phyloP scores from a whole-genome alignment of 2,113 vertebrate genomes.

The Aix galericulata region DNA sequence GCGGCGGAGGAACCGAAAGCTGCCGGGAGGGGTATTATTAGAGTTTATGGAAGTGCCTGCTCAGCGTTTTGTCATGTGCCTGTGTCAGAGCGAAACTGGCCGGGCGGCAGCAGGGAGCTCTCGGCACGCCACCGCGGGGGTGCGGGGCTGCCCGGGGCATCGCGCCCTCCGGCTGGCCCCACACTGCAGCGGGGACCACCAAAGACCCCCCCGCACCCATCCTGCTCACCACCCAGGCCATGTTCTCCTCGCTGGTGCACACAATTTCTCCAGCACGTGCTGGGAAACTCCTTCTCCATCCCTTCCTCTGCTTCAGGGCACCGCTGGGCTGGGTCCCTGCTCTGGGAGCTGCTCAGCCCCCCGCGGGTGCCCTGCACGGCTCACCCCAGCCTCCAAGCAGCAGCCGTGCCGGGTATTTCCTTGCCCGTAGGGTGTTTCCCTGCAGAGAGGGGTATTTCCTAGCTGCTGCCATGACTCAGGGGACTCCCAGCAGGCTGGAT shows the following conservation, averaged over 20 bases:
- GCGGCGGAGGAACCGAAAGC: slow-evolving; percentile 36
- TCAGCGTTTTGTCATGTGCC: slow-evolving; percentile 42
- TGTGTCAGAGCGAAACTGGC: background rate
- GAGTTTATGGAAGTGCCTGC: slow-evolving; percentile 26
- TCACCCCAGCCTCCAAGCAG: background rate
- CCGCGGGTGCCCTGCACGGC: background rate
- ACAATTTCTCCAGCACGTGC: rapidly evolving
- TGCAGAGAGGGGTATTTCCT: background rate
- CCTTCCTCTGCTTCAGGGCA: background rate
- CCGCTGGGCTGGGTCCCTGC: rapidly evolving
- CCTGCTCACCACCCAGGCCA: background rate
- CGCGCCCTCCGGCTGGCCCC: no score
- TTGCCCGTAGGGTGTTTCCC: background rate
- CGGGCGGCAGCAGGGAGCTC: rapidly evolving
- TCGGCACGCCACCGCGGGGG: background rate
- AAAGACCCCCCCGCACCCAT: background rate
- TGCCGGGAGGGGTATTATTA: background rate
- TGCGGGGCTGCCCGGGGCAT: background rate
- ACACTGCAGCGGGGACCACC: no score
- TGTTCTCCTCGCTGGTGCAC: rapidly evolving
- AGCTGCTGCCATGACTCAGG: rapidly evolving
- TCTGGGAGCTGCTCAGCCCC: background rate
- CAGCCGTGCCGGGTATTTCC: background rate
- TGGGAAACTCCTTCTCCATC: background rate
- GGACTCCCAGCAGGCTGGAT: background rate